Evolutionary conservation across 2,888 invertebrate species (phyloP).

Genomic region (Coelopa pilipes): DNA sequence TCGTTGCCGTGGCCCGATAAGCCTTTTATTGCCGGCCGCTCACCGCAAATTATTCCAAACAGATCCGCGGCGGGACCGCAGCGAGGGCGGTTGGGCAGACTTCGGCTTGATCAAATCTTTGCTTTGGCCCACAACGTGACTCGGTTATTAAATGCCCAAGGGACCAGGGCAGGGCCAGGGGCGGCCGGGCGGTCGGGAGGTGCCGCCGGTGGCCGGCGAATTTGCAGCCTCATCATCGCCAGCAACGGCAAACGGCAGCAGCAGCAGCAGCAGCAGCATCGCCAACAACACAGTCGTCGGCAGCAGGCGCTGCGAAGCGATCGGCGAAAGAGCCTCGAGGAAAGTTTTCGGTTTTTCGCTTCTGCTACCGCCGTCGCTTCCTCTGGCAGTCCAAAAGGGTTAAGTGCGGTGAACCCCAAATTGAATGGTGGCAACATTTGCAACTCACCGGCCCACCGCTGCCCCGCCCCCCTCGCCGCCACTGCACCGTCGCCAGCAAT

Average conservation of each 20-base stretch:
- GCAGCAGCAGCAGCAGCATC: not conserved
- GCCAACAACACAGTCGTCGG: not conserved
- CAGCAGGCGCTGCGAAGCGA: not conserved
- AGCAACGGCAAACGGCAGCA: not conserved
- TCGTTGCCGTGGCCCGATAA: slow-evolving; percentile 8
- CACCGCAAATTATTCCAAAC: slow-evolving; percentile 1
- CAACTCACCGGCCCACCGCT: not conserved
- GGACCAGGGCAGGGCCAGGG: no score
- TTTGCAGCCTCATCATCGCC: slow-evolving; percentile 10
- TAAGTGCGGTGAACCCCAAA: slow-evolving; percentile 47
- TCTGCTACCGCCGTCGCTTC: not conserved
- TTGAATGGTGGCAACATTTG: slow-evolving; percentile 3
- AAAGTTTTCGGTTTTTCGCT: slow-evolving; percentile 14
- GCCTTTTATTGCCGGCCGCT: slow-evolving; percentile 8
- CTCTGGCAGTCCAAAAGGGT: slow-evolving; percentile 44
- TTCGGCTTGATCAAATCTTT: slow-evolving; percentile 57
- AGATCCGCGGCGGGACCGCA: no score
- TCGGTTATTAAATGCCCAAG: slow-evolving; percentile 21
- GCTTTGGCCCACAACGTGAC: slow-evolving; percentile 55
- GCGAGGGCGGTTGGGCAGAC: not conserved
- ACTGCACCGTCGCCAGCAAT: no score
- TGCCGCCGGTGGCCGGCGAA: not conserved
- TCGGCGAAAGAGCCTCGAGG: slow-evolving; percentile 13
- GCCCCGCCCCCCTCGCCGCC: no score
- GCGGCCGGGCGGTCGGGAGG: no score